Percentiles rank a stretch among this genome's conserved stretches.
These are phyloP conservation scores for Papilio aristodemus DNA, from an alignment of 1,140 invertebrate genomes.

Conservation along the genomic window DNA sequence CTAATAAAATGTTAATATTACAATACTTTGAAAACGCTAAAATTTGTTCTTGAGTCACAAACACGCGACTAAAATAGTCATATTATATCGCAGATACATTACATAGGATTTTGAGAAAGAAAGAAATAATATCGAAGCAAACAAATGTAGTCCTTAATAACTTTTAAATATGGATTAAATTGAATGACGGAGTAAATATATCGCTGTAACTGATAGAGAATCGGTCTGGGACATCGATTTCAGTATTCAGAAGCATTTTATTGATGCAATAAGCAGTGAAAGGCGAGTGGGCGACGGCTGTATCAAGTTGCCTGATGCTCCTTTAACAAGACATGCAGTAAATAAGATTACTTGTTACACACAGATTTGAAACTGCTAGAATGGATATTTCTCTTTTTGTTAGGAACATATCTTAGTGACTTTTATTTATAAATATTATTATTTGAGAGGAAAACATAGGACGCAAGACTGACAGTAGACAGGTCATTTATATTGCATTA, in stretches of 20 bases:
- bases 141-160: conserved; percentile 26
- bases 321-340: conserved; percentile 32
- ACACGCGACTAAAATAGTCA: conserved; percentile 41
- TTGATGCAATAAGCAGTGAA: conserved; percentile 63
- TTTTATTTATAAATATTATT: too few species aligned
- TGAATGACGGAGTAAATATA: conserved; percentile 36
- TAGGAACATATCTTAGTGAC: too few species aligned
- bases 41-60: conserved; percentile 51
- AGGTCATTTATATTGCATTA: too few species aligned
- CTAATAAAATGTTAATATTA: conserved; percentile 11
- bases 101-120: conserved; percentile 1
- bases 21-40: conserved; percentile 58
- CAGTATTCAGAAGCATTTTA: conserved; percentile 59
- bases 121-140: not conserved
- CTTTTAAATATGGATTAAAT: conserved; percentile 16
- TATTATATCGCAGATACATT: not conserved
- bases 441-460: too few species aligned
- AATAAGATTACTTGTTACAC: conserved; percentile 28
- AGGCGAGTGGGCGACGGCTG: conserved; percentile 38
- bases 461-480: too few species aligned
- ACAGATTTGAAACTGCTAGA: not conserved
- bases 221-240: conserved; percentile 43
- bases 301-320: conserved; percentile 32
- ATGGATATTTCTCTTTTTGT: too few species aligned
- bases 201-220: conserved; percentile 22